Evolutionary conservation across 2,888 invertebrate species (phyloP).

Genomic region (Geotrupes spiniger): DNA sequence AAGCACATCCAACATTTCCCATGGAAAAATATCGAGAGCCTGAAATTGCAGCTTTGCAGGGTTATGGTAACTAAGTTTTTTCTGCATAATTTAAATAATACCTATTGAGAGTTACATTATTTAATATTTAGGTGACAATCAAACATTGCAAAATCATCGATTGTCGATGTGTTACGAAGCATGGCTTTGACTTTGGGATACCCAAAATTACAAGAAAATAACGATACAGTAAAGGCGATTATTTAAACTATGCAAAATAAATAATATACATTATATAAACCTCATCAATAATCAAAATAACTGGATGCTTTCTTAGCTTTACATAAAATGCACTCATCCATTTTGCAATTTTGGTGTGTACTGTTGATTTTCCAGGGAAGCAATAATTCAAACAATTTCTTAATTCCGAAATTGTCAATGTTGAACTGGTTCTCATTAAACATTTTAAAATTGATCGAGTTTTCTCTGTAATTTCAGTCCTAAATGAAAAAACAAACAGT

Average conservation of each 20-base stretch:
- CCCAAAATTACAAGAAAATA: too few relatives aligned
- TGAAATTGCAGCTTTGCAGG: slow-evolving; percentile 45
- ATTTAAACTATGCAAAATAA: too few relatives aligned
- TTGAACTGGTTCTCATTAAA: slow-evolving; percentile 46
- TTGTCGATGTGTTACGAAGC: too few relatives aligned
- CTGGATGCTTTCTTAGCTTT: slow-evolving; percentile 56
- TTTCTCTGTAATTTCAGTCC: slow-evolving; percentile 34
- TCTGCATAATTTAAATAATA: background rate
- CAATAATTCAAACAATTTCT: slow-evolving; percentile 46
- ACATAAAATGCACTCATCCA: slow-evolving; percentile 49
- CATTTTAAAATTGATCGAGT: slow-evolving; percentile 48
- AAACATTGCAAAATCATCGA: too few relatives aligned
- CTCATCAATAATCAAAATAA: slow-evolving; percentile 69
- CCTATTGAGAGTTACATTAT: too few relatives aligned
- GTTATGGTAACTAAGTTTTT: slow-evolving; percentile 5
- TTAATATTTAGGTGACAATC: too few relatives aligned
- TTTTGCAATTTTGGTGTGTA: slow-evolving; percentile 51
- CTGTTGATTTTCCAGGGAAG: slow-evolving; percentile 47
- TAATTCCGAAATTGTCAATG: slow-evolving; percentile 47
- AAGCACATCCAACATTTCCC: slow-evolving; percentile 71
- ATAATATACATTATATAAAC: slow-evolving; percentile 46
- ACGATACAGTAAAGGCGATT: too few relatives aligned
- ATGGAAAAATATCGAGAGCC: slow-evolving; percentile 74
- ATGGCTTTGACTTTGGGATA: too few relatives aligned
- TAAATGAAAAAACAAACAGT: slow-evolving; percentile 14